Evolutionary conservation across 1,140 invertebrate genomes (phyloP).

Genomic region (Platorchestia sp.): DNA sequence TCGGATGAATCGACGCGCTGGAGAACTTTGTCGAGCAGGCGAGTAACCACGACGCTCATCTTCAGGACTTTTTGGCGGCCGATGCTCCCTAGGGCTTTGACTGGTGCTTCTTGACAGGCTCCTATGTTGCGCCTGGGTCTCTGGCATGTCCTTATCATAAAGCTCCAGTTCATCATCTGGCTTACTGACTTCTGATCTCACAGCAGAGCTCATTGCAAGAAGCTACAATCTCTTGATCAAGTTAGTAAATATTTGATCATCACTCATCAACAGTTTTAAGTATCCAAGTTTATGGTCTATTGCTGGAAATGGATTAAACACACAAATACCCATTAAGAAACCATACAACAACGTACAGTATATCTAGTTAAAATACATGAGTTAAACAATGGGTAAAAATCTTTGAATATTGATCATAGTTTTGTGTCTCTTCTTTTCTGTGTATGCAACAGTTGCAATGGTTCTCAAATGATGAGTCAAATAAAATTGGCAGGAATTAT

Average conservation of each 20-base stretch:
- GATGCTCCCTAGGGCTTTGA: neutral
- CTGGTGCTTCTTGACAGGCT: neutral
- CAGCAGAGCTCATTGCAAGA: neutral
- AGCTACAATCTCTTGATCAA: neutral
- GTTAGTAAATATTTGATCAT: neutral
- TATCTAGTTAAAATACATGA: no score
- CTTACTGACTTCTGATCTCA: neutral
- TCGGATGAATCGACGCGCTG: neutral
- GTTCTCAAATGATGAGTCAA: no score
- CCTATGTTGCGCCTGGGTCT: neutral
- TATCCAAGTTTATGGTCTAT: neutral
- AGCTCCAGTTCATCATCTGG: conserved; percentile 23
- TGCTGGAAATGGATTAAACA: no score
- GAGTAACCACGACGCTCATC: neutral
- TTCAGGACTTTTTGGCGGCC: neutral
- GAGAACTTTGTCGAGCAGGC: neutral
- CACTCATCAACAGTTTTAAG: neutral
- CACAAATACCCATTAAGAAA: no score
- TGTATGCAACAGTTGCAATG: no score
- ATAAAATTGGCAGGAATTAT: no score
- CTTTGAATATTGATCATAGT: no score
- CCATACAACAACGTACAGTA: no score
- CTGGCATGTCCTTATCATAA: neutral
- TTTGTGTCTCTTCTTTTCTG: no score
- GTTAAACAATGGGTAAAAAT: no score